Evolutionary conservation across 2,113 vertebrate genomes (phyloP), one percentile per base, ranked within the genome.

Genomic region (Hippocampus mohnikei): DNA sequence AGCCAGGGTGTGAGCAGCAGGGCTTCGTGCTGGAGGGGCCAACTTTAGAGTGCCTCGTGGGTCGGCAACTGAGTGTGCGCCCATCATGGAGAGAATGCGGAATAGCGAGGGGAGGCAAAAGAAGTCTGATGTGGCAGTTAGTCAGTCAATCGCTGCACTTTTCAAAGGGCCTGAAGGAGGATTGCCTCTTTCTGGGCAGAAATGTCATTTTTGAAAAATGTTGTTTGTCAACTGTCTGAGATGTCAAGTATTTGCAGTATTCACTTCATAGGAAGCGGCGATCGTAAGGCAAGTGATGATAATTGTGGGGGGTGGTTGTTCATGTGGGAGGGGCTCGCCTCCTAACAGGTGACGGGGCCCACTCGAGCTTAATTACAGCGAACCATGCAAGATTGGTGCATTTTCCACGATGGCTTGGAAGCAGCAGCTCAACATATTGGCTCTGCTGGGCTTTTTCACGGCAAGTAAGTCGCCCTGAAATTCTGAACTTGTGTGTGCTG

Each of bases 331-430:
- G 72, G 8, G 37, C 77, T 59, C 29, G 64, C 8, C 21, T 48
- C 1, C 1, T 11, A 11, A 42, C 61, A 70, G 63, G 70, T 76
- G 67, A 67, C 58, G 20, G 33, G 33, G 48, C 50, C 50, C 58
- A 61, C 41, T 3, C 0, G 21, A 67, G 29, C 8, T 37, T 83
- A 83, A 78, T 84, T 75, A 66, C 21, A 65, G 15, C n/a, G 64
- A 69, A 48, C 10, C 53, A 71, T 23, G 42, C 0, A 29, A 20
- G 20, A 37, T 6, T n/a, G 27, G 0, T 21, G 33, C 37, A 78
- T 40, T 78, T 6, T n/a, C 11, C 53, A 82, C 66, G 40, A 88
- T 88, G 86, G 69, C 82, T 69, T 44, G 62, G 27, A 59, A 6
- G 56, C 73, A 33, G 62, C 73, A 71, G 69, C 37, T 70, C 61